A percentile compares a stretch with the other conserved stretches of the same genome.
phyloP scores from a whole-genome alignment of 2,888 invertebrate genomes.

The Pseudanteris insignis region DNA sequence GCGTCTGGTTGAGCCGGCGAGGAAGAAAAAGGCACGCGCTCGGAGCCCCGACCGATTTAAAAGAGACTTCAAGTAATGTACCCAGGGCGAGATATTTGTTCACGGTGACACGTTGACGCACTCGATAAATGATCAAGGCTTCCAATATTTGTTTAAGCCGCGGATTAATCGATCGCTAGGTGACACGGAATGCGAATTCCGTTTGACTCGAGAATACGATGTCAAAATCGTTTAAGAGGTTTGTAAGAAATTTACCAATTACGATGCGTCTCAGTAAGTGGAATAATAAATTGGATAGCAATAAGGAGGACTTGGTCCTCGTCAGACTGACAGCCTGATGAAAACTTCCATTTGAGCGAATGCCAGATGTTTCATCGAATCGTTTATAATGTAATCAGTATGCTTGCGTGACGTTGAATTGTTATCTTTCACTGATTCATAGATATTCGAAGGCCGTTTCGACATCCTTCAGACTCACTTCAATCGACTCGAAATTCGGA shows the following conservation, averaged over 20 bases:
- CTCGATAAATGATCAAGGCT: too few species aligned
- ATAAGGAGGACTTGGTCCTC: constrained; percentile 9
- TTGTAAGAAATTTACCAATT: constrained; percentile 40
- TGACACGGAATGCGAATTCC: too few species aligned
- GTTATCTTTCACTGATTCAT: constrained; percentile 55
- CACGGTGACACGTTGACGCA: too few species aligned
- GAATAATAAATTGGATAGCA: constrained; percentile 39
- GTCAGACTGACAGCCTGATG: constrained; percentile 32
- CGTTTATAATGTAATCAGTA: constrained; percentile 49
- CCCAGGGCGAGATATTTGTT: too few species aligned
- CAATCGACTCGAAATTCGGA: neutral
- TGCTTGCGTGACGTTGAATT: constrained; percentile 52
- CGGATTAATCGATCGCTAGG: too few species aligned
- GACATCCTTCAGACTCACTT: constrained; percentile 11
- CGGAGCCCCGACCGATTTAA: too few species aligned
- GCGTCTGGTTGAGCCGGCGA: too few species aligned
- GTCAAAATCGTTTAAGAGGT: constrained; percentile 23
- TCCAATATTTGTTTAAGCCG: too few species aligned
- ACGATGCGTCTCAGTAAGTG: constrained; percentile 32
- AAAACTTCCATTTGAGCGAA: constrained; percentile 49
- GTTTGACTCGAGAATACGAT: too few species aligned
- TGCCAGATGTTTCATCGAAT: constrained; percentile 43
- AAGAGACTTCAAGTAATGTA: too few species aligned
- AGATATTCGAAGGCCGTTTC: constrained; percentile 58
- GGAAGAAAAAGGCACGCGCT: too few species aligned